Percentiles rank a stretch among this genome's conserved stretches.
These are phyloP conservation scores for Vanessa cardui DNA, from an alignment of 2,888 invertebrate species.

Conservation along the genomic window DNA sequence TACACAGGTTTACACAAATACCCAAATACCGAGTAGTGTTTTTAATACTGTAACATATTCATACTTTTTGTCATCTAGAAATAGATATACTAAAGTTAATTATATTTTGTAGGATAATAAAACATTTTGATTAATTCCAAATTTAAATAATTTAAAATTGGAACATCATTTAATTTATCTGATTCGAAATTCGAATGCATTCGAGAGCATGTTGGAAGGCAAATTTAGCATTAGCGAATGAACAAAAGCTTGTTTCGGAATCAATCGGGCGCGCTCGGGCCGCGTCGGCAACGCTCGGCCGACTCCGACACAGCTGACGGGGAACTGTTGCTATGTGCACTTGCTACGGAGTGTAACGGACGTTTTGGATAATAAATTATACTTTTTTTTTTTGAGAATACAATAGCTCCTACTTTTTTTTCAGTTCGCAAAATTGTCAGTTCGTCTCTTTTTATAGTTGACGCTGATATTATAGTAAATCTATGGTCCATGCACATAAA, in stretches of 20 bases:
- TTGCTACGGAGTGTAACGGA: slow-evolving; percentile 54
- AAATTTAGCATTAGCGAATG: slow-evolving; percentile 19
- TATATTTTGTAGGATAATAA: not conserved
- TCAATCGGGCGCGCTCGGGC: slow-evolving; percentile 61
- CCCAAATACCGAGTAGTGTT: too few species aligned
- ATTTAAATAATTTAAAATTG: slow-evolving; percentile 7
- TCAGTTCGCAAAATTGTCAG: too few species aligned
- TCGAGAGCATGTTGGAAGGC: slow-evolving; percentile 10
- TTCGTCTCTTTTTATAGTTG: too few species aligned
- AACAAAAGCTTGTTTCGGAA: slow-evolving; percentile 26
- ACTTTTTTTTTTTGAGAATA: too few species aligned
- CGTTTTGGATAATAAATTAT: slow-evolving; percentile 39
- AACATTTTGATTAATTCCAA: not conserved
- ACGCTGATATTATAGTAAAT: too few species aligned
- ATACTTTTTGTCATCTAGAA: too few species aligned
- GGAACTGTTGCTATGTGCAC: slow-evolving; percentile 78
- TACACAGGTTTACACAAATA: too few species aligned
- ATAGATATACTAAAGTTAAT: too few species aligned
- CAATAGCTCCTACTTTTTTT: too few species aligned
- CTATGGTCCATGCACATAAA: too few species aligned
- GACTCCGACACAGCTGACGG: slow-evolving; percentile 64
- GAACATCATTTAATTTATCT: slow-evolving; percentile 5
- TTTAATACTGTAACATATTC: too few species aligned
- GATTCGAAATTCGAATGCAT: slow-evolving; percentile 16
- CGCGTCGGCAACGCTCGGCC: slow-evolving; percentile 50